Conservation (phyloP, 1,140 invertebrate genomes). For the Hermatobates lingyangjiaoensis region DNA sequence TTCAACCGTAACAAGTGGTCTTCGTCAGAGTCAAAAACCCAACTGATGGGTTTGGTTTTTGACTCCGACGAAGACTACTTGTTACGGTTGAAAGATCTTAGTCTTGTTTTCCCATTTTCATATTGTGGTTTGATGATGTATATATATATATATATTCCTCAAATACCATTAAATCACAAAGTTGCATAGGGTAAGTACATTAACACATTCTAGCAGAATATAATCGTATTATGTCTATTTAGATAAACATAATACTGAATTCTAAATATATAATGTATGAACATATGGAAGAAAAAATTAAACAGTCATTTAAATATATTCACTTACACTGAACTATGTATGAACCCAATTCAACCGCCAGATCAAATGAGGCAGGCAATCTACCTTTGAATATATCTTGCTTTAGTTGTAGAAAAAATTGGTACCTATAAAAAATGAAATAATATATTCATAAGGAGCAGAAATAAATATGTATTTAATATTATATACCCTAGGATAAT, state of each 20-base stretch:
- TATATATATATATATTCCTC: too few relatives aligned
- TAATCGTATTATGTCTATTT: neutral
- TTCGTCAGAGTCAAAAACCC: too few relatives aligned
- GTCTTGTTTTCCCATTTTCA: too few relatives aligned
- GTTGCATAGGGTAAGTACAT: neutral
- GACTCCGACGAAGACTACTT: too few relatives aligned
- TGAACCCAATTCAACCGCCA: constrained; percentile 80
- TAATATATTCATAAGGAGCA: neutral
- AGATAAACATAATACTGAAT: neutral
- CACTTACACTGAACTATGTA: constrained; percentile 91
- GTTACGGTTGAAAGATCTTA: too few relatives aligned
- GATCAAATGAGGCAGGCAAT: constrained; percentile 67
- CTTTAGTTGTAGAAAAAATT: constrained; percentile 89
- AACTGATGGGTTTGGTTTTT: too few relatives aligned
- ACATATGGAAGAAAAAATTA: neutral
- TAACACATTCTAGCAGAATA: neutral
- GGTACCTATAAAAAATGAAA: constrained; percentile 50
- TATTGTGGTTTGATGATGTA: too few relatives aligned
- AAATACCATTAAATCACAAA: neutral
- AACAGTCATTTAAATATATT: neutral
- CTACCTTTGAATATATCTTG: constrained; percentile 83
- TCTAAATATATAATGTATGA: neutral
- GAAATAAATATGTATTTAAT: neutral
- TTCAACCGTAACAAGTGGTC: too few relatives aligned
- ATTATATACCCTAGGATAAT: neutral